These are phyloP conservation scores for Cyclophora albipunctata DNA, from an alignment of 2,888 invertebrate genomes.

Conservation along the genomic window DNA sequence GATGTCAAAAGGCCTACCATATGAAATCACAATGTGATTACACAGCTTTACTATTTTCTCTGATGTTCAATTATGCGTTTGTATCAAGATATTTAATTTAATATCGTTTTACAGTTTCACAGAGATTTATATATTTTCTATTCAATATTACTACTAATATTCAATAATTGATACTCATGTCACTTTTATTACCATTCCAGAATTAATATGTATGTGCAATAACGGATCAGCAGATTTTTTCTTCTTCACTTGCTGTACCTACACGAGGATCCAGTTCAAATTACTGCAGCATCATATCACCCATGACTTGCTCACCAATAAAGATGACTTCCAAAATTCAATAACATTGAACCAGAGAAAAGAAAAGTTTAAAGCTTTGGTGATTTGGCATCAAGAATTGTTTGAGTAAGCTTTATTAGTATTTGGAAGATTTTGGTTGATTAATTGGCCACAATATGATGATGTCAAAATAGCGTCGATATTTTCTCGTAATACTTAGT, in stretches of 20 bases:
- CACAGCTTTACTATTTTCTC: no score
- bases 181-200: neutral
- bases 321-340: no score
- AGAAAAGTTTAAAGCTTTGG: conserved; percentile 25
- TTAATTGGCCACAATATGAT: no score
- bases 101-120: no score
- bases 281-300: conserved; percentile 33
- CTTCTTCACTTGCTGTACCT: conserved; percentile 40
- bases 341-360: conserved; percentile 1
- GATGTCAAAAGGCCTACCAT: no score
- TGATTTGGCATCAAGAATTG: conserved; percentile 43
- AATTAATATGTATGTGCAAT: conserved; percentile 21
- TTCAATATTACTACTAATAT: no score
- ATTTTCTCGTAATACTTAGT: no score
- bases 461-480: no score
- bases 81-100: neutral
- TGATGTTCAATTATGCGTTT: neutral
- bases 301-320: conserved; percentile 19
- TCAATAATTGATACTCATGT: no score
- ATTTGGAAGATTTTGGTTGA: no score
- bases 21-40: neutral
- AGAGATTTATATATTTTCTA: no score
- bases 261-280: conserved; percentile 42
- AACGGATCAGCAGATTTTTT: conserved; percentile 33
- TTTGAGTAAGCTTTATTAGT: conserved; percentile 28